Conservation (phyloP, 2,113 vertebrate genomes). For the Triplophysa dalaica region DNA sequence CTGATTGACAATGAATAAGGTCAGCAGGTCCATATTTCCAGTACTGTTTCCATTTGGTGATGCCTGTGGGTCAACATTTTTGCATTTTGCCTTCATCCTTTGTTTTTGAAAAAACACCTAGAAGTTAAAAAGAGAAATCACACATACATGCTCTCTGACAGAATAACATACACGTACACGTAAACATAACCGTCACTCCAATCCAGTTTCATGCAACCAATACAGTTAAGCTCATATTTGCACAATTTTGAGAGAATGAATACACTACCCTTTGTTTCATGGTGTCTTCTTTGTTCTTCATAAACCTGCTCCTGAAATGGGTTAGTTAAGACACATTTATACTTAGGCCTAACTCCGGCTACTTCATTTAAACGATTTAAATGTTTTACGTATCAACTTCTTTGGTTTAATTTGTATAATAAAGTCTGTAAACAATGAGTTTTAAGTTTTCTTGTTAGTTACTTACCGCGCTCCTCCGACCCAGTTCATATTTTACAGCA, state of each 20-base stretch:
- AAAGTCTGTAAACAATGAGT: not conserved
- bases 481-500: constrained; percentile 80
- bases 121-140: not conserved
- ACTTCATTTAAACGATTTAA: too few relatives aligned
- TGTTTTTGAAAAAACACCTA: constrained; percentile 94
- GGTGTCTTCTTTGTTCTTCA: constrained; percentile 78
- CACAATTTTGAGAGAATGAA: not conserved
- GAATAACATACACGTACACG: not conserved
- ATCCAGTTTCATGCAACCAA: not conserved
- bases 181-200: not conserved
- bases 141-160: not conserved
- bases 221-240: too few relatives aligned
- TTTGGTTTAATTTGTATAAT: not conserved
- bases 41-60: constrained; percentile 63
- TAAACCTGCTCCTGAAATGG: constrained; percentile 76
- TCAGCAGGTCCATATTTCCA: constrained; percentile 86
- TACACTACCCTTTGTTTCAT: constrained; percentile 83
- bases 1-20: constrained; percentile 87
- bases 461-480: constrained; percentile 84
- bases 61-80: constrained; percentile 63
- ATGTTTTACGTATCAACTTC: too few relatives aligned
- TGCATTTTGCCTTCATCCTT: constrained; percentile 81
- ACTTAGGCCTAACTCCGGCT: too few relatives aligned
- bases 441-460: not conserved
- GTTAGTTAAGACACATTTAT: not conserved